phyloP scores from a whole-genome alignment of 2,888 invertebrate species.

The Frankliniella intonsa region DNA sequence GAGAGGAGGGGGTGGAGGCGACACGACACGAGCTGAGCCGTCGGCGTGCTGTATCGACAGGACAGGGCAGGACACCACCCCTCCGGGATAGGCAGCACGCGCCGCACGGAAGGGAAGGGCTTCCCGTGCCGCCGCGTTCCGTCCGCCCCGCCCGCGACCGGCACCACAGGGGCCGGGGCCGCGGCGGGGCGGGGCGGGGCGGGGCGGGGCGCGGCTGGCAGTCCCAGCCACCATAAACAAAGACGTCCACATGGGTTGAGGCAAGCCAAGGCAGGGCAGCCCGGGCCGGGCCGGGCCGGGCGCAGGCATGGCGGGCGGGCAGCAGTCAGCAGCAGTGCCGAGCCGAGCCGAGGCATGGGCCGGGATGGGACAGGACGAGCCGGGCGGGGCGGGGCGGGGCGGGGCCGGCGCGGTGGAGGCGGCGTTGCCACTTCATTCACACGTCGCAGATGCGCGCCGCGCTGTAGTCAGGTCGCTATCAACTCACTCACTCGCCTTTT shows the following conservation, averaged over 20 bases:
- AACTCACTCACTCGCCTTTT: conserved; percentile 22
- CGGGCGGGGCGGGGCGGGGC: neutral
- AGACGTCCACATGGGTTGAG: conserved; percentile 9
- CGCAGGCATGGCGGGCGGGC: neutral
- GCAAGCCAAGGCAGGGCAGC: neutral
- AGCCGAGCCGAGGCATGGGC: neutral
- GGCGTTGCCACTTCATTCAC: conserved; percentile 23
- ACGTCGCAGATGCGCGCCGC: neutral
- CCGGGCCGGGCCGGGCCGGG: conserved; percentile 14
- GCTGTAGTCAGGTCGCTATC: conserved; percentile 12
- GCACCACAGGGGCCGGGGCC: neutral
- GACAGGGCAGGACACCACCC: too few species aligned
- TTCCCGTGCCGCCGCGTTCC: neutral
- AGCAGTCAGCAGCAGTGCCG: neutral
- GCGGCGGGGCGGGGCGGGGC: neutral
- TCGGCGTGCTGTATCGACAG: too few species aligned
- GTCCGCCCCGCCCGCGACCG: neutral
- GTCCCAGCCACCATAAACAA: conserved; percentile 15
- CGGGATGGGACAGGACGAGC: conserved; percentile 1
- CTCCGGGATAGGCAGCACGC: neutral
- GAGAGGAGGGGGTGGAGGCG: too few species aligned
- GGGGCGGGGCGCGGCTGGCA: neutral
- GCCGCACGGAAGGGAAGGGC: neutral
- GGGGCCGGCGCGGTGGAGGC: neutral
- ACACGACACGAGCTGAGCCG: too few species aligned